Percentiles rank a stretch among this genome's conserved stretches.
Conservation (phyloP, 2,888 invertebrate species). For the Lumbricus terrestris region DNA sequence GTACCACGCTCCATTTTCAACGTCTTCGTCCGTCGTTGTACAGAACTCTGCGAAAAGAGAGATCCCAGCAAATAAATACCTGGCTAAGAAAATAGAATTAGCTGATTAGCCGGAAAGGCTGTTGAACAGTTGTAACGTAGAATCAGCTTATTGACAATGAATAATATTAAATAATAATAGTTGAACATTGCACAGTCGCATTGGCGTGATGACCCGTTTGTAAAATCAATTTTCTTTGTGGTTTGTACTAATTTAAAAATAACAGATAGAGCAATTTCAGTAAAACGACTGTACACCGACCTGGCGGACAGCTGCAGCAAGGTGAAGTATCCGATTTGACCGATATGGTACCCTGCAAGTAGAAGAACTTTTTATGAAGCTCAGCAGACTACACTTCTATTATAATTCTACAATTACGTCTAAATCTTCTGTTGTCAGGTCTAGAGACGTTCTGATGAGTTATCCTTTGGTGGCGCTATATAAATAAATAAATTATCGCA, state of each 20-base stretch:
- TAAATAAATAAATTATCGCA: neutral
- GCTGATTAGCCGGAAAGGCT: neutral
- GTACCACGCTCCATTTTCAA: neutral
- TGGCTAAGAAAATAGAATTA: neutral
- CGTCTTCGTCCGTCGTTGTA: neutral
- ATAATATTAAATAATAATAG: no score
- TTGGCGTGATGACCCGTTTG: neutral
- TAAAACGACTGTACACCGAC: neutral
- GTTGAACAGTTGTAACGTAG: neutral
- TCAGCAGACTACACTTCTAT: no score
- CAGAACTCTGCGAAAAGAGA: neutral
- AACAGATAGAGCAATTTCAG: neutral
- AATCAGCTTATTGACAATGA: no score
- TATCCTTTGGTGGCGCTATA: no score
- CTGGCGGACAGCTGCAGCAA: neutral
- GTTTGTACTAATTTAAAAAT: neutral
- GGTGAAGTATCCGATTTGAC: neutral
- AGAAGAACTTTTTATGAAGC: neutral
- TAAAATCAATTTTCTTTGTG: neutral
- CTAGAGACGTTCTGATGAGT: no score
- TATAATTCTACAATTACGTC: no score
- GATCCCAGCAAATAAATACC: neutral
- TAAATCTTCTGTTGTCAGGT: no score
- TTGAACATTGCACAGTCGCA: neutral
- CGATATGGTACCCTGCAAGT: neutral